Percentiles rank a stretch among this genome's conserved stretches.
phyloP scores from a whole-genome alignment of 2,888 invertebrate species.

The Orthosia incerta region DNA sequence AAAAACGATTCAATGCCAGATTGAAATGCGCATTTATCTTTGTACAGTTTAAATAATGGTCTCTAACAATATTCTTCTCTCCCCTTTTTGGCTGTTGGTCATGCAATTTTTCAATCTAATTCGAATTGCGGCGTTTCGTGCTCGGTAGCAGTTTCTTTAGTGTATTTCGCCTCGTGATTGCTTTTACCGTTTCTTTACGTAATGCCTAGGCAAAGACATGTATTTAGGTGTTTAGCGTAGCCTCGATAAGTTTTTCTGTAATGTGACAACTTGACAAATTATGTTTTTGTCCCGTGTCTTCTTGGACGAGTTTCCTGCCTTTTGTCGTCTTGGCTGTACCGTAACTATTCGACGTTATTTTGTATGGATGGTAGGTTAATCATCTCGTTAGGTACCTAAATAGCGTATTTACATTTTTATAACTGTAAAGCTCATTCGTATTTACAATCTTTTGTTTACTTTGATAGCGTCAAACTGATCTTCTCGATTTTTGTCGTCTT shows the following conservation, averaged over 20 bases:
- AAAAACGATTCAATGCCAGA: constrained; percentile 68
- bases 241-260: constrained; percentile 46
- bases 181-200: constrained; percentile 60
- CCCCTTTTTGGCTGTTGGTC: constrained; percentile 69
- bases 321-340: constrained; percentile 16
- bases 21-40: constrained; percentile 59
- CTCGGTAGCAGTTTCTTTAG: constrained; percentile 65
- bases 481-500: not conserved
- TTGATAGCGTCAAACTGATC: not conserved
- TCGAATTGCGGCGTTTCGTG: constrained; percentile 71
- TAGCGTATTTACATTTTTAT: not conserved
- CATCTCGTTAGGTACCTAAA: not conserved
- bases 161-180: constrained; percentile 57
- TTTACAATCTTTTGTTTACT: not conserved
- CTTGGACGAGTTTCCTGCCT: constrained; percentile 18
- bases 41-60: constrained; percentile 63
- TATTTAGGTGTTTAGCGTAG: constrained; percentile 41
- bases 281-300: constrained; percentile 5
- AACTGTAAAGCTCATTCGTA: not conserved
- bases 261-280: constrained; percentile 35
- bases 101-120: constrained; percentile 89
- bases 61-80: constrained; percentile 65
- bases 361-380: not conserved
- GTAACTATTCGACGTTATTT: constrained; percentile 16
- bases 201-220: constrained; percentile 24